Evolutionary conservation across 2,797 vertebrate species (phyloP), one percentile per base, ranked within the genome.

Genomic region (Crenichthys baileyi): DNA sequence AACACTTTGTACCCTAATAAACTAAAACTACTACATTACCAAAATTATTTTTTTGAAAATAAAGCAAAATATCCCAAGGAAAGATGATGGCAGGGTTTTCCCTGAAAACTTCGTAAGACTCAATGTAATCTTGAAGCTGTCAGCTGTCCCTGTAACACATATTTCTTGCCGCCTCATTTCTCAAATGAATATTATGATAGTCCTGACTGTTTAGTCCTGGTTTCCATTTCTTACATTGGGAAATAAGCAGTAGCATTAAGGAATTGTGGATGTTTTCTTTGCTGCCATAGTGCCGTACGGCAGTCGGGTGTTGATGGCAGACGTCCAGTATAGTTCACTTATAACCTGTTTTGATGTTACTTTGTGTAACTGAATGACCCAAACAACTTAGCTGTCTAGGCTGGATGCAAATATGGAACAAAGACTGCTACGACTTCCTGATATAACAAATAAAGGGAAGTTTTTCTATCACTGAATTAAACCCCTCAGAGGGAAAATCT

Each of bases 121-220:
- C 1, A 3, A 72, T 75, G 63, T 81, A 26, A 84, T 78, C 50
- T 46, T 70, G 75, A 61, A 36, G 4, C n/a, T n/a, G 29, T 24
- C 7, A n/a, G 72, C 77, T 16, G 72, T 72, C 77, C 80, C 58
- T 78, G 51, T 22, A 70, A 70, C 65, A 63, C 68, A 26, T 76
- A 41, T 63, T 76, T 73, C 78, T 82, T 81, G 48, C 74, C 81
- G 81, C 79, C 83, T 50, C 44, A 24, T 81, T 90, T 84, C 84
- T 87, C 78, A 82, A 78, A 89, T 53, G 82, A 88, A 87, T 85
- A 88, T 89, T 90, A 84, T 87, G 82, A 83, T 78, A 83, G 81
- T 82, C 74, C 26, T 61, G 79, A 85, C 79, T 83, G 77, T 81
- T 74, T 84, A 84, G 83, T 90, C 44, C 67, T 29, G 88, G 82